Conservation (phyloP, 1,140 invertebrate genomes). For the Drosophila teissieri region DNA sequence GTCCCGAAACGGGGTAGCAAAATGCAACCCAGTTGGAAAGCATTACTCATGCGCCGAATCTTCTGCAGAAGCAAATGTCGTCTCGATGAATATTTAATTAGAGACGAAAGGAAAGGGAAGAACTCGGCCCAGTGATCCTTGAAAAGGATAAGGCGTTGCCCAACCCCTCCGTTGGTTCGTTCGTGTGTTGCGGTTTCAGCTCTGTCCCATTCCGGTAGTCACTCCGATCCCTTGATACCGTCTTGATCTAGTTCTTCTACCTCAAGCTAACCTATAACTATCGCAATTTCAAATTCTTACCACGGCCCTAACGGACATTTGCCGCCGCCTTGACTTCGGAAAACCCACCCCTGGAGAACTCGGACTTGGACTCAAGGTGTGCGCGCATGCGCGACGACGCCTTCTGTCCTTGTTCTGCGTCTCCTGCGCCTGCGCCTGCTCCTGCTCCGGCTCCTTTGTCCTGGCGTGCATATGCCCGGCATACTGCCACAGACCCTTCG, state of each 20-base stretch:
- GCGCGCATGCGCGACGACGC: conserved; percentile 67
- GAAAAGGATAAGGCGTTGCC: conserved; percentile 48
- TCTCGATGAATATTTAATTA: conserved; percentile 81
- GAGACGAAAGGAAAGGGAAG: conserved; percentile 33
- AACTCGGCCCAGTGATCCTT: conserved; percentile 53
- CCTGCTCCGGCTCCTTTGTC: conserved; percentile 36
- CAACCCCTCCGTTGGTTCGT: conserved; percentile 51
- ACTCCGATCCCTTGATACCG: conserved; percentile 9
- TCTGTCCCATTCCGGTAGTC: conserved; percentile 38
- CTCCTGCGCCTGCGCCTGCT: conserved; percentile 1
- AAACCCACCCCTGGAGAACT: conserved; percentile 63
- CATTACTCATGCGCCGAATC: conserved; percentile 37
- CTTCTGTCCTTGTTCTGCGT: conserved; percentile 42
- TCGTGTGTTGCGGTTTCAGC: conserved; percentile 58
- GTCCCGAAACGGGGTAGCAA: conserved; percentile 50
- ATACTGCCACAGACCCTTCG: conserved; percentile 53
- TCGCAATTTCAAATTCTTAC: conserved; percentile 64
- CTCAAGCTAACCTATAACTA: conserved; percentile 61
- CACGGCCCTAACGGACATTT: conserved; percentile 61
- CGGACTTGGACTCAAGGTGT: conserved; percentile 61
- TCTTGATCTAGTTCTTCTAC: conserved; percentile 70
- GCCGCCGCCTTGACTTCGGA: conserved; percentile 57
- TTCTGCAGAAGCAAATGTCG: conserved; percentile 63
- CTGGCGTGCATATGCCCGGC: conserved; percentile 60
- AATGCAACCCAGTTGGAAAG: conserved; percentile 46